Conservation (phyloP, 2,888 invertebrate genomes). For the Phymatocera aterrima region DNA sequence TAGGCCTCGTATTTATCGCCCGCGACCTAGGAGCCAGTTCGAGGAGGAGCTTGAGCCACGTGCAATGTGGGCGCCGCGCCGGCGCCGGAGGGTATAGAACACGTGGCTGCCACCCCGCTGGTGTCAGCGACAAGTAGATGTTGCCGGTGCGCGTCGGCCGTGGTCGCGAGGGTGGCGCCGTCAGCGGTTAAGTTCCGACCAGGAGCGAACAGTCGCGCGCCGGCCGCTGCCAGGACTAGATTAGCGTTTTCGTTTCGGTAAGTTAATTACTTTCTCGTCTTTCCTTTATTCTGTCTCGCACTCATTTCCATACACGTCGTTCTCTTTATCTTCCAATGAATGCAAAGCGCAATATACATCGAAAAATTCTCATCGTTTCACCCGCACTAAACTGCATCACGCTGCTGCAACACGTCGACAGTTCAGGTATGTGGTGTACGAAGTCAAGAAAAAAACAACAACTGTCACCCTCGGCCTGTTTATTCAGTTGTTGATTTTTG, state of each 20-base stretch:
- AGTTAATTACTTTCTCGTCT: constrained; percentile 4
- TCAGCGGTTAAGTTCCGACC: constrained; percentile 26
- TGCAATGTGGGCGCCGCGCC: background rate
- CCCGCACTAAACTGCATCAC: no score
- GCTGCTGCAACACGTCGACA: no score
- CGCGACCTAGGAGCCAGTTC: constrained; percentile 23
- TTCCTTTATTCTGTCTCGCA: background rate
- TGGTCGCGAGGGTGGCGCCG: constrained; percentile 53
- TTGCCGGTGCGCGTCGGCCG: constrained; percentile 52
- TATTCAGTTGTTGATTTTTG: background rate
- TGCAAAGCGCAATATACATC: background rate
- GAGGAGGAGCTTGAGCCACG: constrained; percentile 33
- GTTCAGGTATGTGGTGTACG: no score
- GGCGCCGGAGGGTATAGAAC: constrained; percentile 52
- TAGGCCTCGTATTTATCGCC: background rate
- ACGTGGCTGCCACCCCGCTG: constrained; percentile 59
- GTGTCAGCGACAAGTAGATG: constrained; percentile 51
- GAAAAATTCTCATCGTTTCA: background rate
- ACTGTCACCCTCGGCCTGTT: background rate
- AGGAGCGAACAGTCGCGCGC: constrained; percentile 70
- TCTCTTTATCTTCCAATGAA: background rate
- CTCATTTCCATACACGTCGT: background rate
- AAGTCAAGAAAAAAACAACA: background rate
- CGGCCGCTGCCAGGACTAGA: constrained; percentile 72
- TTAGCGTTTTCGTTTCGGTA: constrained; percentile 55